phyloP scores from a whole-genome alignment of 2,797 vertebrate genomes.

The Poecilia wingei region DNA sequence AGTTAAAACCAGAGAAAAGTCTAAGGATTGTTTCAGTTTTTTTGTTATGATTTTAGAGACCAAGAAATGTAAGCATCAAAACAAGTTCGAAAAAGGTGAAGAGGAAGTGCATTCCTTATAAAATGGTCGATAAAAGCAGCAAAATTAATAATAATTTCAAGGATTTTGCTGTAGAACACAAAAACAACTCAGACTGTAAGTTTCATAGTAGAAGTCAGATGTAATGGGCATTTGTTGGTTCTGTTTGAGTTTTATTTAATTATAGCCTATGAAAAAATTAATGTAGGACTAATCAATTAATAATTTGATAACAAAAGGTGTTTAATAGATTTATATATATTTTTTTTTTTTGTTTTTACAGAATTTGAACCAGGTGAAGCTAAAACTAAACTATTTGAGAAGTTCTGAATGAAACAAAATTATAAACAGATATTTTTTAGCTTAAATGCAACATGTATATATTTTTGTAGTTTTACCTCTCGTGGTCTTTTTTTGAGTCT shows the following conservation, averaged over 20 bases:
- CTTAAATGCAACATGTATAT: not conserved
- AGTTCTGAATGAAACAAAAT: too few species aligned
- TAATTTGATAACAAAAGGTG: too few species aligned
- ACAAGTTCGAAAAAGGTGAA: not conserved
- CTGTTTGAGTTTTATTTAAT: not conserved
- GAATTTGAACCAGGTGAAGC: not conserved
- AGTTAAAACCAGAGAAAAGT: not conserved
- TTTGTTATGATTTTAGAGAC: not conserved
- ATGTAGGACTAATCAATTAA: too few species aligned
- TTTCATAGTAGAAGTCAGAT: not conserved
- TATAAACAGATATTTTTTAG: too few species aligned
- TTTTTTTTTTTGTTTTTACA: not conserved
- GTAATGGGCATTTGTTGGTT: not conserved
- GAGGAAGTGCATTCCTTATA: not conserved
- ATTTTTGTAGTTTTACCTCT: not conserved
- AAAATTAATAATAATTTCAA: not conserved
- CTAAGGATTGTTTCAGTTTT: not conserved
- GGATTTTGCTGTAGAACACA: not conserved
- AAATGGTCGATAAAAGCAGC: not conserved
- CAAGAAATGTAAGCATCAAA: not conserved
- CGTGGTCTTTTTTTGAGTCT: not conserved
- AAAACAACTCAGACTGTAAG: not conserved
- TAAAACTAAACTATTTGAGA: too few species aligned
- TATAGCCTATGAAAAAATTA: too few species aligned
- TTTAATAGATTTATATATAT: too few species aligned